Percentiles rank a stretch among this genome's conserved stretches.
Evolutionary conservation across 2,888 invertebrate genomes (phyloP).

Genomic region (Alviniconcha strummeri): DNA sequence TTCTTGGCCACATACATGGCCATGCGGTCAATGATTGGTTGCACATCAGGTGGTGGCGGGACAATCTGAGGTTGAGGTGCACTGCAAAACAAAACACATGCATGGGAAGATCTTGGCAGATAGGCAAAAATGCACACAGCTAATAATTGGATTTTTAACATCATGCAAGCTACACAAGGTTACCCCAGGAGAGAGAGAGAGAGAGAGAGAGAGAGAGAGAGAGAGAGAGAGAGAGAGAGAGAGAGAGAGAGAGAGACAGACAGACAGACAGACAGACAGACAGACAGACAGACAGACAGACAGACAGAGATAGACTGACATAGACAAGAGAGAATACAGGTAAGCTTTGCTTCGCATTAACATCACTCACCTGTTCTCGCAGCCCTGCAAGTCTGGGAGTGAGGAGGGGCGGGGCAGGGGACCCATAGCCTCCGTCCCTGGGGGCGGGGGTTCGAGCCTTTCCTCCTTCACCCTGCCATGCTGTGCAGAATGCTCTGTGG

Average conservation of each 20-base stretch:
- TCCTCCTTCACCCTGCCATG: conserved; percentile 12
- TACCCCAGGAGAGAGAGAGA: background rate
- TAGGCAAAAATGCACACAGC: too few species aligned
- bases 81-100: background rate
- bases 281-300: too few species aligned
- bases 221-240: too few species aligned
- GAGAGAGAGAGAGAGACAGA: too few species aligned
- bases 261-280: background rate
- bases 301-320: too few species aligned
- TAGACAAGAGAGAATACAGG: too few species aligned
- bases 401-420: conserved; percentile 18
- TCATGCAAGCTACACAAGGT: background rate
- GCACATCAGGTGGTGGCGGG: conserved; percentile 86
- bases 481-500: background rate
- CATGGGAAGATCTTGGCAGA: background rate
- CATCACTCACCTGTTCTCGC: conserved; percentile 2
- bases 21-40: conserved; percentile 95
- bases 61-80: conserved; percentile 47
- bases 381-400: background rate
- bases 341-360: too few species aligned
- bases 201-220: background rate
- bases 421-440: conserved; percentile 48
- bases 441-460: conserved; percentile 50
- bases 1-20: conserved; percentile 97
- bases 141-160: background rate